Percentiles rank a stretch among this genome's conserved stretches.
phyloP scores from a whole-genome alignment of 2,113 vertebrate species.

The Seriola quinqueradiata region DNA sequence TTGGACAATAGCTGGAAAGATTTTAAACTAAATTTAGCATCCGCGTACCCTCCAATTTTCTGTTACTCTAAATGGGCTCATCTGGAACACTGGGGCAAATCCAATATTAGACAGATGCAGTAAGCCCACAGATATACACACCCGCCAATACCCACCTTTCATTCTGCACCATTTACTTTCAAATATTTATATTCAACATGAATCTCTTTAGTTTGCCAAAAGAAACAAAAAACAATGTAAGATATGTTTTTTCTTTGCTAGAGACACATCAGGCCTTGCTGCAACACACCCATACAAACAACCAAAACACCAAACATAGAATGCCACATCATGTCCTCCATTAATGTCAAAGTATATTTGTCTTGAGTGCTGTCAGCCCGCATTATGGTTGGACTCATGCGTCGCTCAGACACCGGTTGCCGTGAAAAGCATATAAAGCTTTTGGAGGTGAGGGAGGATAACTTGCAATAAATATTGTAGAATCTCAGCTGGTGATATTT shows the following conservation, averaged over 20 bases:
- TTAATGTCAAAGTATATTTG: constrained; percentile 49
- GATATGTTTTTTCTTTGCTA: background rate
- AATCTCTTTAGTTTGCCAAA: background rate
- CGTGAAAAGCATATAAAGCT: constrained; percentile 24
- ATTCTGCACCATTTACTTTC: background rate
- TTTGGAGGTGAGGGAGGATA: constrained; percentile 16
- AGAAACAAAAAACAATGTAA: background rate
- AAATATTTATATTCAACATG: background rate
- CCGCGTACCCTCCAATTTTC: background rate
- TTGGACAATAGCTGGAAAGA: background rate
- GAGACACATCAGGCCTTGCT: background rate
- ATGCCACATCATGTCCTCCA: constrained; percentile 17
- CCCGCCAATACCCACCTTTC: background rate
- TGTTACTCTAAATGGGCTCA: background rate
- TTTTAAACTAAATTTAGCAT: background rate
- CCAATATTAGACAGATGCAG: background rate
- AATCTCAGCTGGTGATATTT: constrained; percentile 51
- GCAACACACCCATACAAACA: constrained; percentile 19
- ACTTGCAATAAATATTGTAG: constrained; percentile 37
- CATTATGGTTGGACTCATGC: constrained; percentile 34
- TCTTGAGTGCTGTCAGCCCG: constrained; percentile 31
- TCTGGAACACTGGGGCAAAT: background rate
- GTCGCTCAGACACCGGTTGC: background rate
- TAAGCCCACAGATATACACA: background rate
- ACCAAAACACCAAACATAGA: background rate